phyloP scores from a whole-genome alignment of 2,888 invertebrate species.

The Amiota mariae region DNA sequence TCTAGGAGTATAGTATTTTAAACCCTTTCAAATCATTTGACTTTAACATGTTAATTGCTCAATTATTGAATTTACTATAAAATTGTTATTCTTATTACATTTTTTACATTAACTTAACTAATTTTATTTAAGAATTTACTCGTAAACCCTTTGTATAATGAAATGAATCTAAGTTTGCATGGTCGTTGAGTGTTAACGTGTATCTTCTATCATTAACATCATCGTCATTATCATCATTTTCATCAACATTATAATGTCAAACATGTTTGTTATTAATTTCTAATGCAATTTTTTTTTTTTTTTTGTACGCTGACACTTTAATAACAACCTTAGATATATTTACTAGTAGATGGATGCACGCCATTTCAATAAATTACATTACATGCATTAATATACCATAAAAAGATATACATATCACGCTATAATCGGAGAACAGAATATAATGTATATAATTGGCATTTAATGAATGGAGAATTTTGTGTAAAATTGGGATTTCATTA shows the following conservation, averaged over 20 bases:
- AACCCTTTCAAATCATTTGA: background rate
- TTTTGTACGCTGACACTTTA: background rate
- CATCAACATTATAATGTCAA: background rate
- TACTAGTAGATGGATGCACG: background rate
- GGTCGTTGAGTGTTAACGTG: background rate
- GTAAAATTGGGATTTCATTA: no score
- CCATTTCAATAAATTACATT: background rate
- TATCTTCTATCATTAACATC: background rate
- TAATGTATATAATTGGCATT: no score
- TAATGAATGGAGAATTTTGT: no score
- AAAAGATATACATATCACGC: no score
- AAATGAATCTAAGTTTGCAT: no score
- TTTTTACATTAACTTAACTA: no score
- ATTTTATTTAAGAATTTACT: no score
- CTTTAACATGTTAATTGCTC: background rate
- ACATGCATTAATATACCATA: background rate
- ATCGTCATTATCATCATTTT: background rate
- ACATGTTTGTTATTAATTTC: background rate
- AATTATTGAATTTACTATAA: background rate
- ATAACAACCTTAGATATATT: background rate
- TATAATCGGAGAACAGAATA: no score
- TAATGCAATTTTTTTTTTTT: background rate
- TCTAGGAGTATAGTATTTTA: background rate
- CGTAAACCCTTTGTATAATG: no score
- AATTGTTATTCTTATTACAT: background rate